Evolutionary conservation across 2,888 invertebrate genomes (phyloP), one percentile per base, ranked within the genome.

Genomic region (Acanthococcus lagerstroemiae): DNA sequence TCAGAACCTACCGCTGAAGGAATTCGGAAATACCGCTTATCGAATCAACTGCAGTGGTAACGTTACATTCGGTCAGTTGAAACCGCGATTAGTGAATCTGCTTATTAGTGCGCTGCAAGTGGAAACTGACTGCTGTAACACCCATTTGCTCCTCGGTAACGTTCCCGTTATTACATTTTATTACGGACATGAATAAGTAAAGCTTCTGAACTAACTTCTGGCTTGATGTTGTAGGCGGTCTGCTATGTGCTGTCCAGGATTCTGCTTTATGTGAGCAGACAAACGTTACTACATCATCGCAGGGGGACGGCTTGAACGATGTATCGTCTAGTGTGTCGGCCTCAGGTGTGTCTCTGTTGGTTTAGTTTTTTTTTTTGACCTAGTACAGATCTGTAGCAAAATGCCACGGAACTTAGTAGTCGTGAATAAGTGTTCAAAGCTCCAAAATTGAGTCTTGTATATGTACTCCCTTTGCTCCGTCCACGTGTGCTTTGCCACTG

Each of bases 71-170:
- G 80, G 82, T 15, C 84, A 85, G 72, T 77, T 90, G 5, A 87
- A 88, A 73, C 83, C 88, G 0, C 80, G 87, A 44, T 78, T 90
- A 9, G 85, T 88, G 78, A 89, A 91, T 75, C 81, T 91, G 25
- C 78, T 94, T 19, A 86, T 90, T 76, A 87, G 86, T 74, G 88
- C 91, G 2, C 78, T 94, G 22, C 86, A 88, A 78, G 86, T 87
- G 54, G 93, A 94, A 77, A 82, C 83, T 0, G 93, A 94, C 78
- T 83, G 90, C 0, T 82, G 84, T 70, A 94, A 94, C 76, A 87
- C 90, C 3, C 92, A 93, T 74, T 88, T 92, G 86, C 77, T 93
- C 37, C 78, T 94, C 44, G 84, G 85, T 80, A 73, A 72, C 69
- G n/a, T n/a, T n/a, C n/a, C n/a, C n/a, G n/a, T n/a, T n/a, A n/a